Evolutionary conservation across 2,797 vertebrate genomes (phyloP).

Genomic region (Scomberomorus guttatus): DNA sequence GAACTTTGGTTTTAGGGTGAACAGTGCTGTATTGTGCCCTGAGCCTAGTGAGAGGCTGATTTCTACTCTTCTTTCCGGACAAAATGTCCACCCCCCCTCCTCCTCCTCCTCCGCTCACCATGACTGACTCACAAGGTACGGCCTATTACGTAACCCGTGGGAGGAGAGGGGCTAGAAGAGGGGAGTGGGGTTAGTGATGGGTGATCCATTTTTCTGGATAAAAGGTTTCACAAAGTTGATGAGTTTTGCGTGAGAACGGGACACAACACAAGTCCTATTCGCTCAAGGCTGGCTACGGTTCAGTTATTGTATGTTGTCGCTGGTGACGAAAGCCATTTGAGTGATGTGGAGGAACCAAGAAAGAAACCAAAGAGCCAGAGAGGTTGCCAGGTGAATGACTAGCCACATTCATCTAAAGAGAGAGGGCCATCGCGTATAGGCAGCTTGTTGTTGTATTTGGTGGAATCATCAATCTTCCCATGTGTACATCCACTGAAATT

Average conservation of each 20-base stretch:
- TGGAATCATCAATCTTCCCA: slow-evolving; percentile 29
- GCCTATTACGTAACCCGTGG: slow-evolving; percentile 77
- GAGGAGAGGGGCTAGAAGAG: slow-evolving; percentile 54
- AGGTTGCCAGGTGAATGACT: slow-evolving; percentile 34
- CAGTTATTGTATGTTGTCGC: slow-evolving; percentile 64
- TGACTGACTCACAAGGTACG: slow-evolving; percentile 82
- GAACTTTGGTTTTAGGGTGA: slow-evolving; percentile 60
- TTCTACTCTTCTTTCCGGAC: slow-evolving; percentile 77
- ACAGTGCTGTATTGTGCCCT: slow-evolving; percentile 76
- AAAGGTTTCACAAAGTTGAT: slow-evolving; percentile 73
- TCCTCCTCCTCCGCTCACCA: slow-evolving; percentile 22
- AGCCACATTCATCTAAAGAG: slow-evolving; percentile 26
- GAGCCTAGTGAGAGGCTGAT: slow-evolving; percentile 63
- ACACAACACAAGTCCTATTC: slow-evolving; percentile 73
- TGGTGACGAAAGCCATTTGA: slow-evolving; percentile 52
- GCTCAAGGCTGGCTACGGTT: slow-evolving; percentile 67
- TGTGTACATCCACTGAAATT: slow-evolving; percentile 18
- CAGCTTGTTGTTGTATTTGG: slow-evolving; percentile 28
- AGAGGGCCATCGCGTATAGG: neutral
- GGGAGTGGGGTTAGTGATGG: slow-evolving; percentile 60
- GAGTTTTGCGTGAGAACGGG: slow-evolving; percentile 76
- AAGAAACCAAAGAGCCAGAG: slow-evolving; percentile 18
- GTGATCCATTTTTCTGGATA: slow-evolving; percentile 75
- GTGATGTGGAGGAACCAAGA: slow-evolving; percentile 29
- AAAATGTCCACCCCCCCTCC: slow-evolving; percentile 65